Conservation (phyloP, 2,888 invertebrate genomes). For the Pachycephus smyrnensis region DNA sequence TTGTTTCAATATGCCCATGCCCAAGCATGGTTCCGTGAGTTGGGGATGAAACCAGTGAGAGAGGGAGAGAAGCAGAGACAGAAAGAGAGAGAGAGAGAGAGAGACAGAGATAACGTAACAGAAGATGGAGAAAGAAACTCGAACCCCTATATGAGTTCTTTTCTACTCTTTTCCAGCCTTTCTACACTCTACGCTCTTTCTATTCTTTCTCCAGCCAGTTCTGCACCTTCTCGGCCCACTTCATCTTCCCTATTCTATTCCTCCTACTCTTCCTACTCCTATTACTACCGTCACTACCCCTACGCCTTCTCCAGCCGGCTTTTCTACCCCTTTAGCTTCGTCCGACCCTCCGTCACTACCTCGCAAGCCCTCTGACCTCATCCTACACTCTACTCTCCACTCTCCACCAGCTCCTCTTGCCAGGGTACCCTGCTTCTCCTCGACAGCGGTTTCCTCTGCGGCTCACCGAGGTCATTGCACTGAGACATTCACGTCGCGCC, state of each 20-base stretch:
- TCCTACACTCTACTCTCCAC: not conserved
- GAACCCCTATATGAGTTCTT: not conserved
- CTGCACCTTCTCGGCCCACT: too few relatives aligned
- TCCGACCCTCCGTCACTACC: not conserved
- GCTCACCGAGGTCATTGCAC: too few relatives aligned
- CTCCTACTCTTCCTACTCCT: too few relatives aligned
- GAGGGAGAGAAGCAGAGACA: constrained; percentile 2
- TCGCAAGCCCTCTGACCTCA: too few relatives aligned
- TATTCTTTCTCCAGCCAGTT: constrained; percentile 7
- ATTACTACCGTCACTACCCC: not conserved
- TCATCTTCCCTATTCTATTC: too few relatives aligned
- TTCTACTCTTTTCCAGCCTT: constrained; percentile 2
- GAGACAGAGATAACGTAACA: constrained; percentile 1
- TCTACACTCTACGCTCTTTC: not conserved
- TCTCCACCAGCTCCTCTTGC: not conserved
- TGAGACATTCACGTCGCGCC: too few relatives aligned
- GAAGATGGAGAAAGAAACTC: not conserved
- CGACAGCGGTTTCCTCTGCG: too few relatives aligned
- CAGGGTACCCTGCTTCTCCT: too few relatives aligned
- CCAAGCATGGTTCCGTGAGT: constrained; percentile 1
- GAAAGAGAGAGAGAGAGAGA: constrained; percentile 12
- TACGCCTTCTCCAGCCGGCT: not conserved
- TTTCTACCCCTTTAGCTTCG: not conserved
- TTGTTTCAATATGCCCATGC: constrained; percentile 15
- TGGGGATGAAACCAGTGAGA: not conserved